These are phyloP conservation scores for Drosophila rellima DNA, from an alignment of 2,888 invertebrate species.

Conservation along the genomic window DNA sequence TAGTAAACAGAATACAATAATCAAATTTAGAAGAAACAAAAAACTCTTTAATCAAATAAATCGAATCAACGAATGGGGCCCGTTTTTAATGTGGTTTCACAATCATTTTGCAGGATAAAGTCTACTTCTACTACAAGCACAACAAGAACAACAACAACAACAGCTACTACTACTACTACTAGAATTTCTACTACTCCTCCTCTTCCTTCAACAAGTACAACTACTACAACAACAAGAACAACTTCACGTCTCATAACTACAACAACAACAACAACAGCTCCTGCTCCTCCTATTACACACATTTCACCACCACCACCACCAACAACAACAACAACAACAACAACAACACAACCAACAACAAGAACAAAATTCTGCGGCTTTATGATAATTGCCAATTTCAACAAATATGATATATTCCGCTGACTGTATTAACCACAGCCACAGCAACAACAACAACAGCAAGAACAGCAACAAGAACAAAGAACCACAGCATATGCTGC, in stretches of 20 bases:
- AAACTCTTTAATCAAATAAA: conserved; percentile 31
- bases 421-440: conserved; percentile 55
- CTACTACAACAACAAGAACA: conserved; percentile 79
- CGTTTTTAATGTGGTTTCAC: conserved; percentile 85
- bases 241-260: conserved; percentile 65
- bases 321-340: conserved; percentile 44
- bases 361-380: conserved; percentile 54
- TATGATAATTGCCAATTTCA: conserved; percentile 61
- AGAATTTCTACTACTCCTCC: conserved; percentile 82
- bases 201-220: conserved; percentile 82
- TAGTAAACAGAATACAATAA: conserved; percentile 26
- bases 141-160: conserved; percentile 75
- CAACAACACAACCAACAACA: conserved; percentile 30
- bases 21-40: conserved; percentile 18
- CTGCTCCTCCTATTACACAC: conserved; percentile 82
- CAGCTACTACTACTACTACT: conserved; percentile 75
- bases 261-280: conserved; percentile 70
- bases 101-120: conserved; percentile 86
- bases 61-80: conserved; percentile 58
- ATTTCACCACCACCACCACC: conserved; percentile 69
- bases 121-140: conserved; percentile 85
- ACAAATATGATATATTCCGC: conserved; percentile 75
- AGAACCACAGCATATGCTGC: conserved; percentile 33
- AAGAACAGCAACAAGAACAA: conserved; percentile 31
- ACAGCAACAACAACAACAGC: conserved; percentile 37